phyloP scores from a whole-genome alignment of 2,797 vertebrate genomes.

The Todus mexicanus region DNA sequence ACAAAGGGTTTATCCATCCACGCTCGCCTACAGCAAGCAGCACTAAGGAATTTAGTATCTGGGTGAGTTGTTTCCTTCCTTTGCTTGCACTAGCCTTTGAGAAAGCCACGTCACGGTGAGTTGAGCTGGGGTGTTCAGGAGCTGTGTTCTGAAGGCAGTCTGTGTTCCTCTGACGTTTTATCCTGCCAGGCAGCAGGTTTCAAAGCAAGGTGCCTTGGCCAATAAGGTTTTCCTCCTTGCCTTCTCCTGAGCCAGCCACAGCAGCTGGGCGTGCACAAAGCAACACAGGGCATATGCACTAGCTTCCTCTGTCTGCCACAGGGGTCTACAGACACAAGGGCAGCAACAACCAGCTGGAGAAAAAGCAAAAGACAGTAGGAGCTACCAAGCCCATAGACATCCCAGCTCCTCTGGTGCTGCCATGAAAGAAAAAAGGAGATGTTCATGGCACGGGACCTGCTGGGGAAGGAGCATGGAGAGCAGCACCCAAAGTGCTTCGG shows the following conservation, averaged over 20 bases:
- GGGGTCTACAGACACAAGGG: fast-evolving
- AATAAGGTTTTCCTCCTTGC: neutral
- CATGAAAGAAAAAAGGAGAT: neutral
- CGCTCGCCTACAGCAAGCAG: fast-evolving
- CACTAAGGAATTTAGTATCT: neutral
- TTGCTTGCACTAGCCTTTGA: neutral
- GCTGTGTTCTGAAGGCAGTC: neutral
- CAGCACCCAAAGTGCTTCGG: fast-evolving
- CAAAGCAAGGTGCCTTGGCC: neutral
- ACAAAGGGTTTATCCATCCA: neutral
- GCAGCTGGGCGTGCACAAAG: neutral
- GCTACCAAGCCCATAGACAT: neutral
- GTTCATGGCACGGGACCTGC: neutral
- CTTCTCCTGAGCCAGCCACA: neutral
- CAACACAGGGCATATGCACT: neutral
- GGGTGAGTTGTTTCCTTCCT: neutral
- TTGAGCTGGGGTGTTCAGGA: neutral
- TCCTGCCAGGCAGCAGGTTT: neutral
- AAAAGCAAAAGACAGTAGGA: neutral
- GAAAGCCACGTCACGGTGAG: fast-evolving
- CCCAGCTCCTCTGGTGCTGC: neutral
- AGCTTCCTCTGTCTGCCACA: neutral
- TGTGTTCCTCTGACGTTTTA: neutral
- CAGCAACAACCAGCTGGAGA: neutral
- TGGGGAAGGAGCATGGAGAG: neutral